These are phyloP conservation scores for Sylvilagus floridanus DNA, from an alignment of 2,797 vertebrate species.

Conservation along the genomic window DNA sequence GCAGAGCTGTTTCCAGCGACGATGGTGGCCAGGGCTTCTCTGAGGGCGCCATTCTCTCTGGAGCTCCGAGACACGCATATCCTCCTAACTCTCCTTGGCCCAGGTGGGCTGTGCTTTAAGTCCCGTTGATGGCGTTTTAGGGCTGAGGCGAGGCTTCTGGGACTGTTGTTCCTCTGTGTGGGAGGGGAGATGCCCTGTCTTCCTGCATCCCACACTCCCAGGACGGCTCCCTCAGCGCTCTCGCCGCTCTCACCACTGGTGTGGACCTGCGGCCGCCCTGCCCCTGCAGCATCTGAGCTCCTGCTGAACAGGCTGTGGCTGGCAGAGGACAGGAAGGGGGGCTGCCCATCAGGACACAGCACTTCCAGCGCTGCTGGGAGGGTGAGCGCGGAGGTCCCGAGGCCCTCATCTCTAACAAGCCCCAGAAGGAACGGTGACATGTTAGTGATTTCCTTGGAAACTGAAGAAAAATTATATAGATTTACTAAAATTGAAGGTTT, in stretches of 20 bases:
- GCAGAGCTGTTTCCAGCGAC: too few species aligned
- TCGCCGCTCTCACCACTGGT: too few species aligned
- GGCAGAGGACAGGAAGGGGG: too few species aligned
- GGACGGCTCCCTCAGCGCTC: too few species aligned
- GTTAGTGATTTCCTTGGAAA: background rate
- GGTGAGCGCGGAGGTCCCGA: background rate
- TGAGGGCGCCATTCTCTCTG: too few species aligned
- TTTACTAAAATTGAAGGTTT: constrained; percentile 61
- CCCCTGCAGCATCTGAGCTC: background rate
- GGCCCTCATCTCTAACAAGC: rapidly evolving
- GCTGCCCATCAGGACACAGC: too few species aligned
- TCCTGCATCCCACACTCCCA: too few species aligned
- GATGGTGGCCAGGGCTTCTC: too few species aligned
- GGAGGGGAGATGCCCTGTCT: too few species aligned
- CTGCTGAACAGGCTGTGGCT: rapidly evolving
- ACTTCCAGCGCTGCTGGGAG: rapidly evolving
- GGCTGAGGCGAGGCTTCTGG: background rate
- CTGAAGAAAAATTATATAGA: constrained; percentile 9
- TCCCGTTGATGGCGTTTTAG: background rate
- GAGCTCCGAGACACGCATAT: rapidly evolving
- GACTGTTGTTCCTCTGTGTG: rapidly evolving
- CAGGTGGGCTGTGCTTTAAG: background rate
- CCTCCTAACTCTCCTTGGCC: background rate
- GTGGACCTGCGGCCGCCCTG: too few species aligned
- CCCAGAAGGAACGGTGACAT: background rate